phyloP scores from a whole-genome alignment of 2,797 vertebrate species.

The Eulemur mongoz region DNA sequence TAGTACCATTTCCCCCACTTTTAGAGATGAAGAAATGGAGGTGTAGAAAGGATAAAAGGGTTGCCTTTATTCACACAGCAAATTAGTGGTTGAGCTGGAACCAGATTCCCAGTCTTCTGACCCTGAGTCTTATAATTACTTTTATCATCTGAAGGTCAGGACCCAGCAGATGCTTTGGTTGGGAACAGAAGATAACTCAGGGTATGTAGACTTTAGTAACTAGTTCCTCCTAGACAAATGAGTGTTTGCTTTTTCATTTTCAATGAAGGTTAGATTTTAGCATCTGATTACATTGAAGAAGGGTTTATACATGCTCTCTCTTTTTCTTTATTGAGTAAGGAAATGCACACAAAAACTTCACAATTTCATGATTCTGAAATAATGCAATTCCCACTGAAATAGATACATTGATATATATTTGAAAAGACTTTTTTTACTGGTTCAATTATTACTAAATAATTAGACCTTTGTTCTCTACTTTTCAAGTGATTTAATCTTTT shows the following conservation, averaged over 20 bases:
- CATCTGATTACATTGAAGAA: background rate
- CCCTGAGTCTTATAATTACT: background rate
- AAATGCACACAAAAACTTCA: background rate
- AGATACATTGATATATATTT: slow-evolving; percentile 4
- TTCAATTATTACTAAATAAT: background rate
- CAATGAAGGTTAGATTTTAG: background rate
- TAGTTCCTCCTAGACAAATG: background rate
- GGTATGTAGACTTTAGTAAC: background rate
- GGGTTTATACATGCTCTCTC: background rate
- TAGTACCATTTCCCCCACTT: background rate
- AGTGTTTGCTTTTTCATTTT: background rate
- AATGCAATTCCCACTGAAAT: background rate
- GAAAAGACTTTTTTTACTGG: background rate
- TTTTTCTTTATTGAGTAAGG: background rate
- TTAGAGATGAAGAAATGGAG: background rate
- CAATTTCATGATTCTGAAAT: background rate
- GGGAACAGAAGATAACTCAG: background rate
- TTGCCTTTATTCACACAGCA: background rate
- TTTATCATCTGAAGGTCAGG: background rate
- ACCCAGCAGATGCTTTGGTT: background rate
- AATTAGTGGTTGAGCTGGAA: background rate
- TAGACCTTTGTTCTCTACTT: background rate
- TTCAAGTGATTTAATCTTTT: background rate
- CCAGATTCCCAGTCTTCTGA: background rate
- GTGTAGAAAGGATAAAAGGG: background rate